A percentile compares a stretch with the other conserved stretches of the same genome.
Evolutionary conservation across 2,888 invertebrate genomes (phyloP).

Genomic region (Drosophila pseudotakahashii): DNA sequence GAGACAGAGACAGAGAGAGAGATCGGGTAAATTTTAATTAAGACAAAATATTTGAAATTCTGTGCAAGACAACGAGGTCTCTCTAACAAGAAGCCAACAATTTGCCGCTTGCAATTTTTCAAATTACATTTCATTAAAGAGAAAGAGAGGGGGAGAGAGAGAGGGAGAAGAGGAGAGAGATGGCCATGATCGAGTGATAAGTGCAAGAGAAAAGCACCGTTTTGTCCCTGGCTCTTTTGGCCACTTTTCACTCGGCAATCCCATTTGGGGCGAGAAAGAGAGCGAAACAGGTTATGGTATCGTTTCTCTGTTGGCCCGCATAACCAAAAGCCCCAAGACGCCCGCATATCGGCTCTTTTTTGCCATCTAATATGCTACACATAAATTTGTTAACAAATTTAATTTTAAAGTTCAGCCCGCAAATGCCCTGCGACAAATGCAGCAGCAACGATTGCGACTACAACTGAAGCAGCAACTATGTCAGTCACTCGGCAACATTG

Average conservation of each 20-base stretch:
- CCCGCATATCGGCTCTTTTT: constrained; percentile 50
- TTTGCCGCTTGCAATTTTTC: constrained; percentile 74
- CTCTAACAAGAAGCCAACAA: constrained; percentile 57
- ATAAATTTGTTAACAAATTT: constrained; percentile 70
- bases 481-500: constrained; percentile 76
- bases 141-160: constrained; percentile 18
- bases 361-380: constrained; percentile 65
- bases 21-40: constrained; percentile 67
- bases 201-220: constrained; percentile 64
- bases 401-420: constrained; percentile 63
- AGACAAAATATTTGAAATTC: constrained; percentile 77
- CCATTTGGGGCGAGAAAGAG: constrained; percentile 29
- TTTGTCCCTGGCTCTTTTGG: constrained; percentile 61
- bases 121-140: constrained; percentile 76
- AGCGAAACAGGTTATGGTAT: constrained; percentile 61
- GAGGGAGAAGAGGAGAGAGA: constrained; percentile 20
- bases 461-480: constrained; percentile 66
- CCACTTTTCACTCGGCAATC: constrained; percentile 40
- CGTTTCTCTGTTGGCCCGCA: constrained; percentile 57
- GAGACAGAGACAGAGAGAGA: constrained; percentile 28
- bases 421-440: constrained; percentile 54
- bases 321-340: constrained; percentile 44
- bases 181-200: constrained; percentile 37
- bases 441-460: constrained; percentile 37
- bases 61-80: constrained; percentile 52